Percentiles rank a stretch among this genome's conserved stretches.
These are phyloP conservation scores for Aelia acuminata DNA, from an alignment of 2,888 invertebrate genomes.

Conservation along the genomic window DNA sequence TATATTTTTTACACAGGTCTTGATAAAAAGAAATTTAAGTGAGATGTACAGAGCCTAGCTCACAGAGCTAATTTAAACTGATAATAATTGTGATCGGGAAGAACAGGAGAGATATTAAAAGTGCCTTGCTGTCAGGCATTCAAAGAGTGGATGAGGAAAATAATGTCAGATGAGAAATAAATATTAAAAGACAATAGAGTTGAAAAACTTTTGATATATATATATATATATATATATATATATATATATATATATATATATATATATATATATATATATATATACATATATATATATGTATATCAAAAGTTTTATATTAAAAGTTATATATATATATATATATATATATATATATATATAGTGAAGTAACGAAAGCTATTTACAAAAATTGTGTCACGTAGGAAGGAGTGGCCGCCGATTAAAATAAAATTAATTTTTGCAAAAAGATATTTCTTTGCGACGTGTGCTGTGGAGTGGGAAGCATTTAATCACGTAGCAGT, in stretches of 20 bases:
- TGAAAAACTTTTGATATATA: slow-evolving; percentile 21
- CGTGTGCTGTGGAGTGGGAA: background rate
- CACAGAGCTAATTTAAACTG: no score
- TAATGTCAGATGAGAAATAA: background rate
- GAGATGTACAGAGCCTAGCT: no score
- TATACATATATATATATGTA: no score
- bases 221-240: no score
- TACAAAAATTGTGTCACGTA: slow-evolving; percentile 35
- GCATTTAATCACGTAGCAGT: slow-evolving; percentile 34
- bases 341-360: no score
- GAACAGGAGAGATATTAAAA: background rate
- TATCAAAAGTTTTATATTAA: no score
- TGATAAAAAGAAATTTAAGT: no score
- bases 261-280: no score
- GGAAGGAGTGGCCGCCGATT: background rate
- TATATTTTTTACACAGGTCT: no score
- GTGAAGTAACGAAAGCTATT: background rate
- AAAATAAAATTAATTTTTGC: slow-evolving; percentile 43
- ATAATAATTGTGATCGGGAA: no score
- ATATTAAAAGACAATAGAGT: slow-evolving; percentile 16
- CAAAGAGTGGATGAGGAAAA: background rate
- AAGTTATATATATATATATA: no score
- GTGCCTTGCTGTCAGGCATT: background rate
- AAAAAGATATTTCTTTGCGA: slow-evolving; percentile 27
- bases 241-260: no score